Conservation (phyloP, 2,797 vertebrate genomes). For the Etheostoma nigrum region DNA sequence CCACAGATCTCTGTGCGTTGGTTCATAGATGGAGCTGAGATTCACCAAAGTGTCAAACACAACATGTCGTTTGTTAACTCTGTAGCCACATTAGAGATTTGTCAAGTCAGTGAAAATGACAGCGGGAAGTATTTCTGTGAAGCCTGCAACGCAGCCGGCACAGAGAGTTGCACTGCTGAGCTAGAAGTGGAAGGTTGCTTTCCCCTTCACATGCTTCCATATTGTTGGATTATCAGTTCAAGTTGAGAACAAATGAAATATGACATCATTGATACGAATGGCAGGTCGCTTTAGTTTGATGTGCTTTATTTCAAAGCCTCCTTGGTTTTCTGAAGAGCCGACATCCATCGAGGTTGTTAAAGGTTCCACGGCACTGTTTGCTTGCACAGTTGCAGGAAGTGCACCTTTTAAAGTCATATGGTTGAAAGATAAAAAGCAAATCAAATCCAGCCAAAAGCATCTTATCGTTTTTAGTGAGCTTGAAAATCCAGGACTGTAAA, state of each 20-base stretch:
- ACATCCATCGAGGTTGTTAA: slow-evolving; percentile 87
- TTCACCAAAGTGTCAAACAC: slow-evolving; percentile 85
- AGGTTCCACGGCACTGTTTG: slow-evolving; percentile 85
- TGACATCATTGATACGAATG: background rate
- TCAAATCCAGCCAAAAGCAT: slow-evolving; percentile 90
- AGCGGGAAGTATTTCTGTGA: slow-evolving; percentile 92
- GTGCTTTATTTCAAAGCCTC: slow-evolving; percentile 87
- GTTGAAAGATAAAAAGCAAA: slow-evolving; percentile 91
- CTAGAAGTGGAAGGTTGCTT: slow-evolving; percentile 94
- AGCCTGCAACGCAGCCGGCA: slow-evolving; percentile 90
- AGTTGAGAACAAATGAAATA: background rate
- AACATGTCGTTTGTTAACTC: slow-evolving; percentile 86
- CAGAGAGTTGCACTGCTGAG: slow-evolving; percentile 89
- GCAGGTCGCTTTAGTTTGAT: slow-evolving; percentile 4
- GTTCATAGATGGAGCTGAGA: slow-evolving; percentile 91
- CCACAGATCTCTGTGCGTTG: slow-evolving; percentile 89
- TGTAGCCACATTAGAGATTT: slow-evolving; percentile 88
- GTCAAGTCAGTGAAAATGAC: slow-evolving; percentile 83
- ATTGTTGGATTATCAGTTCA: background rate
- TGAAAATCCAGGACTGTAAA: slow-evolving; percentile 89
- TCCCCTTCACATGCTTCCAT: background rate
- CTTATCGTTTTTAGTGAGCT: slow-evolving; percentile 79
- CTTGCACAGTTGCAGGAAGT: slow-evolving; percentile 90
- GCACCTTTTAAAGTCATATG: slow-evolving; percentile 90
- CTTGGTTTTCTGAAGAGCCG: slow-evolving; percentile 87